A percentile compares a stretch with the other conserved stretches of the same genome.
Conservation (phyloP, 2,888 invertebrate species). For the Nyleta sp. region DNA sequence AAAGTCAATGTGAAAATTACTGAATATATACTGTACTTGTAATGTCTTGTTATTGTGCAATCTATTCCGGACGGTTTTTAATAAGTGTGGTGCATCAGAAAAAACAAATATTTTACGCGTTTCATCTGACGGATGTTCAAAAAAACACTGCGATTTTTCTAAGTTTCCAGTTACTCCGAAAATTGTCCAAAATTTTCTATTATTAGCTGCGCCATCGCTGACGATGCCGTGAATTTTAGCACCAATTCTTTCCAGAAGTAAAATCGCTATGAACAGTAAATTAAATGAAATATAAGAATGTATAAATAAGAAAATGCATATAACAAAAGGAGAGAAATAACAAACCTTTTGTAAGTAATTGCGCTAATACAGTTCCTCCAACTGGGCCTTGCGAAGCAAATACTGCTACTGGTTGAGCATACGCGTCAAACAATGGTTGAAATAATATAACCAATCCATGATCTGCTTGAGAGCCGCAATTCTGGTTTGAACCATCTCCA, state of each 20-base stretch:
- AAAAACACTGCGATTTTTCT: neutral
- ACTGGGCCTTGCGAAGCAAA: constrained; percentile 10
- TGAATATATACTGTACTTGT: too few species aligned
- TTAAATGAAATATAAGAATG: too few species aligned
- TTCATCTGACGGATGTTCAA: constrained; percentile 5
- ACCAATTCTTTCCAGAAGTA: constrained; percentile 3
- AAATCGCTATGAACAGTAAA: too few species aligned
- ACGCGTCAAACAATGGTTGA: constrained; percentile 8
- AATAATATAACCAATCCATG: constrained; percentile 4
- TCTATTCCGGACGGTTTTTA: constrained; percentile 1
- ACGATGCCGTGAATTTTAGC: neutral
- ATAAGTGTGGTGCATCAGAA: constrained; percentile 1
- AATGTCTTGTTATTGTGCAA: too few species aligned
- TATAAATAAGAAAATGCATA: too few species aligned
- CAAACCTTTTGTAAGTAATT: constrained; percentile 3
- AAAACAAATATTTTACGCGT: neutral
- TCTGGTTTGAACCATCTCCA: constrained; percentile 2
- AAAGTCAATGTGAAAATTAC: too few species aligned
- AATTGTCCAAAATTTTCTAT: constrained; percentile 3
- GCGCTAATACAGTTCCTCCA: constrained; percentile 1
- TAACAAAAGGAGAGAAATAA: neutral
- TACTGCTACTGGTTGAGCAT: constrained; percentile 12
- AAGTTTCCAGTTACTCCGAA: constrained; percentile 3
- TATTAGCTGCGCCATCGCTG: constrained; percentile 7
- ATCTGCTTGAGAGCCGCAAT: neutral